Base-by-base conservation (phyloP, 2,113 vertebrate species). In the Cyrtonyx montezumae region DNA sequence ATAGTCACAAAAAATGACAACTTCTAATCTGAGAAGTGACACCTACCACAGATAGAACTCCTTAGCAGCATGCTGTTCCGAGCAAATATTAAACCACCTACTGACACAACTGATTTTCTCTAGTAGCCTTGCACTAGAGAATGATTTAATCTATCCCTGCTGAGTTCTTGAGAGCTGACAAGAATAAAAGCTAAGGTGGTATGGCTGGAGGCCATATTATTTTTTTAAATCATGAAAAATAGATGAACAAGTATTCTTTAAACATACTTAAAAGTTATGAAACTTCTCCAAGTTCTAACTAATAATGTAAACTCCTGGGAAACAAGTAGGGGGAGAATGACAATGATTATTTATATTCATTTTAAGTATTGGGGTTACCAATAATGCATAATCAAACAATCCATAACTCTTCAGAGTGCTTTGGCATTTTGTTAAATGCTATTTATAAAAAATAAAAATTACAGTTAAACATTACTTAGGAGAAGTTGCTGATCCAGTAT, bases 141-240 rank as follows among this genome's bases (percentile, higher is more conserved):
- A 80, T 0, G 1, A 81, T 92, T 90, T 92, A 78, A 91, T 90
- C 79, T 90, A 30, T 87, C 53, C 78, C 69, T 34, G 87, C 67
- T 90, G 91, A 69, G 82, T 65, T 93, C 13, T 66, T 69, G 56
- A 73, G 56, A 88, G 70, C 45, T 87, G 91, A 84, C 78, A 84
- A 76, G 92, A 94, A 65, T 89, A 71, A 63, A 70, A 46, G 37
- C 84, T 89, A 70, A 93, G 70, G 55, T 89, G 48, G 67, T 91
- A 75, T 42, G 82, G 92, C 69, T 95, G 40, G 16, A 93, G 84
- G 79, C 66, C 76, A 69, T 84, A 89, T 83, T 93, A 90, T 91
- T 55, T 92, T 97, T 95, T 94, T 78, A 95, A 90, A 63, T 66
- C 2, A 88, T 70, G 53, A 91, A 93, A 97, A 94, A 95, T 90